These are phyloP conservation scores for Coccyzus lansbergi DNA, from an alignment of 2,797 vertebrate genomes.

Conservation along the genomic window DNA sequence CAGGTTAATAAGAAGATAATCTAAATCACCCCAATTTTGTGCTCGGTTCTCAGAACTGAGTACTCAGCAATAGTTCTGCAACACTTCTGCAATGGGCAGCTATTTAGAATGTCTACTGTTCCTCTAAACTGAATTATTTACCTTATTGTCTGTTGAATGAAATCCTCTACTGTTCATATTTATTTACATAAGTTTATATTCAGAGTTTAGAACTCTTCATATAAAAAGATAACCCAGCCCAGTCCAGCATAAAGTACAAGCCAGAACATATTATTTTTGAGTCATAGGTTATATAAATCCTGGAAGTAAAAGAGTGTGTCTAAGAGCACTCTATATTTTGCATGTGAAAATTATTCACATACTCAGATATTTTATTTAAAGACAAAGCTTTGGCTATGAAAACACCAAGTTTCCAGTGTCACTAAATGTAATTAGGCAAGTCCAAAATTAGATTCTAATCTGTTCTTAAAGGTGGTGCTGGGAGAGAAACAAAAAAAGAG, in stretches of 20 bases:
- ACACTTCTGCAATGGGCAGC: background rate
- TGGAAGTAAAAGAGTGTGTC: background rate
- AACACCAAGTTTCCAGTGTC: background rate
- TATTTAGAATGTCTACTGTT: background rate
- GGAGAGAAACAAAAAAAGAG: background rate
- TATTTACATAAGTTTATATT: background rate
- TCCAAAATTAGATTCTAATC: background rate
- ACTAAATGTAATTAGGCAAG: background rate
- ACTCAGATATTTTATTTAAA: background rate
- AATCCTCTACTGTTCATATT: background rate
- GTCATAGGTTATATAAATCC: background rate
- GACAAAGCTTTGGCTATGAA: background rate
- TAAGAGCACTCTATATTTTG: background rate
- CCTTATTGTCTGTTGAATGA: background rate
- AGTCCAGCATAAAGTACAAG: background rate
- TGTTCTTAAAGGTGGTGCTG: background rate
- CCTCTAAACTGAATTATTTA: background rate
- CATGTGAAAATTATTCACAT: background rate
- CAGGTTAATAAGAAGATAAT: background rate
- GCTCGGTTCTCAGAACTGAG: background rate
- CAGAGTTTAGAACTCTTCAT: background rate
- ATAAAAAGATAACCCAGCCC: background rate
- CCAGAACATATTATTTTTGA: background rate
- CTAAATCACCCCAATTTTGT: background rate
- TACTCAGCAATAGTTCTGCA: background rate